A percentile compares a stretch with the other conserved stretches of the same genome.
Conservation (phyloP, 2,797 vertebrate genomes). For the Ataeniobius toweri region DNA sequence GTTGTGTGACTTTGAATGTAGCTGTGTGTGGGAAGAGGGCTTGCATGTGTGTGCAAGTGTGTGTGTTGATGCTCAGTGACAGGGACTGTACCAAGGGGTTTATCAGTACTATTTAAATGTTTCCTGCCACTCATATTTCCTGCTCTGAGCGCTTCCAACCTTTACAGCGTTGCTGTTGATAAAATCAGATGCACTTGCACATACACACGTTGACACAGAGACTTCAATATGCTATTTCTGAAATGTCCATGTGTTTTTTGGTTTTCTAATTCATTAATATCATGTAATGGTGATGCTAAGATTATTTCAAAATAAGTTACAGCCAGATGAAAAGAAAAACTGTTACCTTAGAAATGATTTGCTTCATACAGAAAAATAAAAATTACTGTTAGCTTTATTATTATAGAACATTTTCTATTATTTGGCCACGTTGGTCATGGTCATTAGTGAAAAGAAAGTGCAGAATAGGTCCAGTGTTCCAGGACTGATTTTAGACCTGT, state of each 20-base stretch:
- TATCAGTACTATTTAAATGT: conserved; percentile 70
- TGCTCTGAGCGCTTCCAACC: conserved; percentile 53
- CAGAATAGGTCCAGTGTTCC: background rate
- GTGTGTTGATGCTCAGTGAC: conserved; percentile 32
- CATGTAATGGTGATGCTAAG: background rate
- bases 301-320: background rate
- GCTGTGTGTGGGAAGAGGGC: background rate
- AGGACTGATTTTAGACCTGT: background rate
- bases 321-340: background rate
- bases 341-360: background rate
- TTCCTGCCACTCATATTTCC: conserved; percentile 67
- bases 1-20: background rate
- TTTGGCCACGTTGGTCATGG: background rate
- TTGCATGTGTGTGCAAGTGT: background rate
- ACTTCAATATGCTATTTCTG: background rate
- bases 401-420: too few relatives aligned
- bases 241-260: background rate
- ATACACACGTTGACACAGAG: background rate
- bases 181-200: conserved; percentile 21
- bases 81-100: conserved; percentile 36
- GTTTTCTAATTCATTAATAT: background rate
- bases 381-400: background rate
- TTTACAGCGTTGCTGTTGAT: conserved; percentile 53
- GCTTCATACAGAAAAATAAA: background rate
- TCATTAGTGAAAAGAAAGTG: background rate